Base-by-base conservation (phyloP, 2,888 invertebrate genomes). In the Diadegma fenestrale region DNA sequence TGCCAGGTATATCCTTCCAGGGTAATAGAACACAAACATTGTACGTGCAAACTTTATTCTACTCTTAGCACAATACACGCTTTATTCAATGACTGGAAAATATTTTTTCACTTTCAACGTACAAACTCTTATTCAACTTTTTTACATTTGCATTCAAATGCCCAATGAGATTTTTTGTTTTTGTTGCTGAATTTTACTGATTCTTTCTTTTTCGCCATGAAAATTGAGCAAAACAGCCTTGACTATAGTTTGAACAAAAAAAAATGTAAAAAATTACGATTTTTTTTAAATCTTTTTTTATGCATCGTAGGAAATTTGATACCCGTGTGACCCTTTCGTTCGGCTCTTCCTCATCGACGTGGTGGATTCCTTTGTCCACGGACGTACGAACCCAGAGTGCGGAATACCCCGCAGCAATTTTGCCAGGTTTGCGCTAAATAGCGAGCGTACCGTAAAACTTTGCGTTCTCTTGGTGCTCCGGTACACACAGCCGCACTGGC, bases 401-500 rank as follows among this genome's bases (percentile, higher is more conserved):
- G 45, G 68, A 76, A 82, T 69, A 43, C 12, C 86, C 84, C 22
- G 61, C 82, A 80, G 86, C 84, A 75, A 86, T 82, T 86, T 89
- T 88, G 75, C 85, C 61, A 84, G 85, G 77, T 77, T 79, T 85
- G 73, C 54, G 83, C 86, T 90, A 90, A 89, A 89, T 90, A 87
- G 88, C 87, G 85, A 80, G 69, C 84, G 87, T 86, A 81, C 81
- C 84, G 83, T 77, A 81, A 88, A 90, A 89, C 88, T 90, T 87
- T 73, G 84, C 81, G 86, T 82, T 88, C 87, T 85, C 86, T 75
- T 79, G 86, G 80, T 84, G n/a, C n/a, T n/a, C n/a, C n/a, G 51
- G 80, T 77, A 68, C 66, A 68, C 69, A 63, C 63, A 51, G 30
- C 45, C 22, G n/a, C 26, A 69, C 43, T 54, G 63, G 68, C 14